phyloP scores from a whole-genome alignment of 2,797 vertebrate species.

The Thamnophis elegans region DNA sequence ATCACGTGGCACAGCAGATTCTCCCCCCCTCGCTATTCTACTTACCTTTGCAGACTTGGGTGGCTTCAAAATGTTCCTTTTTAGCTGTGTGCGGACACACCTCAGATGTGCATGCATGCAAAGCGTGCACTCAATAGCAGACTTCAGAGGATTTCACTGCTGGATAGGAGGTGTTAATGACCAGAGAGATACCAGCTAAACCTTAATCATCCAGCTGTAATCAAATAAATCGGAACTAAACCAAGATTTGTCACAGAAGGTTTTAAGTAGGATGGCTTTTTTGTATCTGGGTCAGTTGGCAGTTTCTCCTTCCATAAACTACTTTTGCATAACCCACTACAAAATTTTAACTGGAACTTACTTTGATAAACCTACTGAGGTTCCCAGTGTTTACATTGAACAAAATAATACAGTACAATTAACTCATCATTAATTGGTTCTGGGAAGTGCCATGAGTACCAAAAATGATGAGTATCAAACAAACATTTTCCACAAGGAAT shows the following conservation, averaged over 20 bases:
- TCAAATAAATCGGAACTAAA: neutral
- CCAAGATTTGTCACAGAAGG: neutral
- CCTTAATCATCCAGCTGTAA: neutral
- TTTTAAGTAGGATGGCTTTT: neutral
- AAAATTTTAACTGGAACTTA: neutral
- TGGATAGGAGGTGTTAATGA: neutral
- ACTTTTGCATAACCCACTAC: neutral
- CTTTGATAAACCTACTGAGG: neutral
- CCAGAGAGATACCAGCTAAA: neutral
- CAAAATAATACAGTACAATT: neutral
- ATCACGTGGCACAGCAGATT: no score
- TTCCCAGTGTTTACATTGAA: neutral
- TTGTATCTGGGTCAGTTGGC: neutral
- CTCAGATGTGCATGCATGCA: no score
- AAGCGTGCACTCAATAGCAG: no score
- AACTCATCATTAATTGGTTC: neutral
- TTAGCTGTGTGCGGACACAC: no score
- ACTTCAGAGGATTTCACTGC: no score
- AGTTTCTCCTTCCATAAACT: neutral
- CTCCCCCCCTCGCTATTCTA: no score
- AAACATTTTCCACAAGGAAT: neutral
- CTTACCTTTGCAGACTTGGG: no score
- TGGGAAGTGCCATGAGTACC: neutral
- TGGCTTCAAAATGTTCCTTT: no score
- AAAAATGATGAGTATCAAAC: neutral